A percentile compares a stretch with the other conserved stretches of the same genome.
Evolutionary conservation across 1,140 invertebrate species (phyloP).

Genomic region (Sycophila sp.): DNA sequence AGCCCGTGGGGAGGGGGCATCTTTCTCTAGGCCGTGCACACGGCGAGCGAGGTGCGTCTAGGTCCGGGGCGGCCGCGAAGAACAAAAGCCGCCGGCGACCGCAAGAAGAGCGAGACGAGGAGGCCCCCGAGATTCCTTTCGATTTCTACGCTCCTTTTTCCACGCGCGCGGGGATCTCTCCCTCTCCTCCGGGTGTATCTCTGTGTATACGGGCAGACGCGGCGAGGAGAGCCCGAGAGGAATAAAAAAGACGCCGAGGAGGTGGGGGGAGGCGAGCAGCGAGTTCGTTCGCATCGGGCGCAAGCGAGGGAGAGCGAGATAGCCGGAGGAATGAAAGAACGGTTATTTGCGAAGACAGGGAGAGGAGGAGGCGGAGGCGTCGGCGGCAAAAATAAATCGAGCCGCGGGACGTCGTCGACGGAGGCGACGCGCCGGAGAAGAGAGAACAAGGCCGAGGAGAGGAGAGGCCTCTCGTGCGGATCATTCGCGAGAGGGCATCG

Average conservation of each 20-base stretch:
- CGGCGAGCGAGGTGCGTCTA: background rate
- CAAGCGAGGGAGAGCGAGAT: background rate
- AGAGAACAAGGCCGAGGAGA: background rate
- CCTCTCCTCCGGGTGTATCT: background rate
- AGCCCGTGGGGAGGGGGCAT: no score
- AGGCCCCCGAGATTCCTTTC: slow-evolving; percentile 32
- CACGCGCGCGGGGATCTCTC: background rate
- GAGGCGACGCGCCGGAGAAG: background rate
- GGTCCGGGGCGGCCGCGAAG: background rate
- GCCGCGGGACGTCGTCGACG: background rate
- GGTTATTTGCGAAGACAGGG: slow-evolving; percentile 51
- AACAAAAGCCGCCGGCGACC: slow-evolving; percentile 5
- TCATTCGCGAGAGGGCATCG: no score
- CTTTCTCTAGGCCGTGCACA: no score
- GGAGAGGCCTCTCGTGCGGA: no score
- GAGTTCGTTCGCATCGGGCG: slow-evolving; percentile 37
- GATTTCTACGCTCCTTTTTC: slow-evolving; percentile 37
- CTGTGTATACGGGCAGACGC: background rate
- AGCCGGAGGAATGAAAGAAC: slow-evolving; percentile 61
- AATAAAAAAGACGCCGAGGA: background rate
- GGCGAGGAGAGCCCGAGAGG: background rate
- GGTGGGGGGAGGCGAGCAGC: background rate
- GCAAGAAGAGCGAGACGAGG: background rate
- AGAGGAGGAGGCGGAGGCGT: background rate
- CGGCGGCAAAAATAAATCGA: slow-evolving; percentile 30